Conservation (phyloP, 2,797 vertebrate species). For the Spatula versicolor region DNA sequence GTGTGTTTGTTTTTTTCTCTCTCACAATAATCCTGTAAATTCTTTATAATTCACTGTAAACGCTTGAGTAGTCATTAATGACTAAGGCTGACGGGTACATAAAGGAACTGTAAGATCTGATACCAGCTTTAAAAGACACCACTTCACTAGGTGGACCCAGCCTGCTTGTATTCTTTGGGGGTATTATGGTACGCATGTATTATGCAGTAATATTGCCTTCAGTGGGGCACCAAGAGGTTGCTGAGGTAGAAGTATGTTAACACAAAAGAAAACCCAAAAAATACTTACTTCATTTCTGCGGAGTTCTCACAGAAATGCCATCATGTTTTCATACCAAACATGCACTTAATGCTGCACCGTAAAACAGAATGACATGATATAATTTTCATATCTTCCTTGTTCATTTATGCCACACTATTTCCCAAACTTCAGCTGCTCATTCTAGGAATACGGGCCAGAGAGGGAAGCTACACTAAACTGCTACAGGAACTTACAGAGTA, state of each 20-base stretch:
- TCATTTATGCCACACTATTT: neutral
- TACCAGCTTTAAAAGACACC: neutral
- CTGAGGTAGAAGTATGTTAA: neutral
- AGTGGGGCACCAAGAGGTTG: neutral
- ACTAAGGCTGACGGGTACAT: neutral
- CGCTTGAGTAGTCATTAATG: neutral
- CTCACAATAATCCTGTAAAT: neutral
- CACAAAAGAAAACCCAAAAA: neutral
- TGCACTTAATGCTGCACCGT: neutral
- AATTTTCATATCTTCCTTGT: neutral
- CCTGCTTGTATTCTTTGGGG: neutral
- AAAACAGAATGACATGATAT: neutral
- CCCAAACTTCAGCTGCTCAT: neutral
- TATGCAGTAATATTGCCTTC: neutral
- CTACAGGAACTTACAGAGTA: neutral
- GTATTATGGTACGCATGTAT: fast-evolving
- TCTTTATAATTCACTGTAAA: neutral
- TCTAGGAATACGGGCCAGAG: neutral
- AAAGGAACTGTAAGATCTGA: neutral
- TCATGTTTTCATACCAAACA: neutral
- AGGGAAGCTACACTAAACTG: neutral
- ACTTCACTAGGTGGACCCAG: neutral
- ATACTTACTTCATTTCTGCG: neutral
- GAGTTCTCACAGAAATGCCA: neutral
- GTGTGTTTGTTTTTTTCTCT: neutral